Evolutionary conservation across 2,113 vertebrate species (phyloP), one percentile per base, ranked within the genome.

Genomic region (Triplophysa rosa): DNA sequence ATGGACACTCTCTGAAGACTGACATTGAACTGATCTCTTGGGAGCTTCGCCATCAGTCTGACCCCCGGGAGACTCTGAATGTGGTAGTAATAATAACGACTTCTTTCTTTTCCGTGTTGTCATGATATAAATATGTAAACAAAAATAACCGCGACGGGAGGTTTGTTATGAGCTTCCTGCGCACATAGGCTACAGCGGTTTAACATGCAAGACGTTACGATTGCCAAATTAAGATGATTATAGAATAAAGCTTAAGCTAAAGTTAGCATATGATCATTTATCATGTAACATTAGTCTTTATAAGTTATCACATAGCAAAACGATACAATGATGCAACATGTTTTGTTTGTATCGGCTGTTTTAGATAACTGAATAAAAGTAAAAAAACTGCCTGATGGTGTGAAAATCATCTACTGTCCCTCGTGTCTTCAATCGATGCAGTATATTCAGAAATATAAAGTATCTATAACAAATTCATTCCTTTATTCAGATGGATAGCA

Each of bases 31-130:
- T 4, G n/a, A 21, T 49, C 17, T 63, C 42, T 75, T 49, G 2
- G 8, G 37, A 29, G 40, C 21, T 45, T 75, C 16, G 29, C 17
- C 23, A 29, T 62, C 54, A 21, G 29, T 40, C 23, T 59, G 24
- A 23, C 16, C 19, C n/a, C 13, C 7, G 19, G 2, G 16, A 49
- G 4, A 24, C 14, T 74, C 72, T 26, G 72, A 47, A 1, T 47
- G 16, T 26, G 23, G 72, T 75, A 2, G 26, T 26, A 26, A 26
- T 26, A 75, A 47, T 17, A 37, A 63, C 0, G 12, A 33, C 1
- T 23, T 58, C 24, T 82, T 92, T 74, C 92, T 87, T 64, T 93
- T 93, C 4, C 86, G 82, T 2, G 77, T 84, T n/a, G 87, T 75
- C 90, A 93, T 90, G 17, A 16, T 69, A 58, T 26, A 37, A 21